Percentiles rank a stretch among this genome's conserved stretches.
phyloP scores from a whole-genome alignment of 2,113 vertebrate species.

The Eurystomus gularis region DNA sequence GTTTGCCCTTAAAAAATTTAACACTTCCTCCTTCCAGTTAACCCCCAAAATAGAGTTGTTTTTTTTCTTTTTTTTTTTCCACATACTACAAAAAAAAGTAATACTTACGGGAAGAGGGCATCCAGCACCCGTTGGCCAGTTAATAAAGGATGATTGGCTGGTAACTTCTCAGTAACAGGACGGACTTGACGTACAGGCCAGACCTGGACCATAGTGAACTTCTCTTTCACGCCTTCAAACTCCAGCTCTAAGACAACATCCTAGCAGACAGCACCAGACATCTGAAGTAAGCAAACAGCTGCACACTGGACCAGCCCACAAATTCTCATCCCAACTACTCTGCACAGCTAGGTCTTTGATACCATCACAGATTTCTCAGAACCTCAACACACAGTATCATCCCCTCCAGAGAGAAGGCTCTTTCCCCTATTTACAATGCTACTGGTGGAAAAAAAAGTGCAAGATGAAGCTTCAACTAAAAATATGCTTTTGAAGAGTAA shows the following conservation, averaged over 20 bases:
- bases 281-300: not conserved
- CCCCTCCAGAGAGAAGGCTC: rapidly evolving
- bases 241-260: slow-evolving; percentile 96
- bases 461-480: not conserved
- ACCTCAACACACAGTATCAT: not conserved
- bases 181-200: slow-evolving; percentile 96
- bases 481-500: not conserved
- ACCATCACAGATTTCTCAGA: not conserved
- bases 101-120: slow-evolving; percentile 93
- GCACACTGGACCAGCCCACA: rapidly evolving
- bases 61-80: too few relatives aligned
- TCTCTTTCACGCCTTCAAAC: slow-evolving; percentile 94
- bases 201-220: slow-evolving; percentile 95
- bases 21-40: not conserved
- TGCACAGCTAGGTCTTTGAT: not conserved
- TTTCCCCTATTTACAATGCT: not conserved
- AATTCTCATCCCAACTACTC: not conserved
- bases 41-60: not conserved
- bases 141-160: slow-evolving; percentile 91
- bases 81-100: not conserved
- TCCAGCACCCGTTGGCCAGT: slow-evolving; percentile 95
- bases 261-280: slow-evolving; percentile 64
- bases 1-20: not conserved
- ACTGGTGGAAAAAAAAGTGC: not conserved
- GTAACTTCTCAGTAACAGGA: slow-evolving; percentile 95